Evolutionary conservation across 2,888 invertebrate species (phyloP), one percentile per base, ranked within the genome.

Genomic region (Pegoplata infirma): DNA sequence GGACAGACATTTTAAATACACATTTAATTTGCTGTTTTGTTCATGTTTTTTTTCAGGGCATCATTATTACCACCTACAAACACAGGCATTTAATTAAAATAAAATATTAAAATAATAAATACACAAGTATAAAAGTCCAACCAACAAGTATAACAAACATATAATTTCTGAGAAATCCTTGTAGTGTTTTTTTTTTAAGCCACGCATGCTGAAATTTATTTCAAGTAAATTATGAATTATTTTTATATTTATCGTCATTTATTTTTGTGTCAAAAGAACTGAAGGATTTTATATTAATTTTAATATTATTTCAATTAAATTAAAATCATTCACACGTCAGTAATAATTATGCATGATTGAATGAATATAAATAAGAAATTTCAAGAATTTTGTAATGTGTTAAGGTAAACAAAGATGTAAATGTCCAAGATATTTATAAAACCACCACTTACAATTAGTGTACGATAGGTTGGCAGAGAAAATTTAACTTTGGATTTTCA

Each of bases 81-180:
- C 69, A 61, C 63, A 59, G 16, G 23, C 46, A 58, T 64, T 76
- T 69, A 66, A 76, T 71, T 76, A 59, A 64, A 66, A 51, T n/a
- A 61, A 68, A 10, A 40, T 19, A 59, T 32, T 12, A 23, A 21
- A 40, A 14, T 19, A 44, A 23, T 5, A 49, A 40, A 14, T 28
- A 17, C n/a, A 46, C 25, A 23, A n/a, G 10, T 16, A 47, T 12
- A 56, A 56, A 47, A 28, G 4, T 12, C 19, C 28, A 44, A 32
- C n/a, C n/a, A n/a, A n/a, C n/a, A n/a, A 10, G 10, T 32, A 10
- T 32, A 32, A 32, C 32, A 32, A 32, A 40, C 36, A 40, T n/a
- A 3, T 40, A 40, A 40, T 40, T 40, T 40, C n/a, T 40, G 0
- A n/a, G 14, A 40, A 40, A 40, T 40, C n/a, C 36, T 40, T 40